A percentile compares a stretch with the other conserved stretches of the same genome.
These are phyloP conservation scores for Anticlea derivata DNA, from an alignment of 2,888 invertebrate genomes.

Conservation along the genomic window DNA sequence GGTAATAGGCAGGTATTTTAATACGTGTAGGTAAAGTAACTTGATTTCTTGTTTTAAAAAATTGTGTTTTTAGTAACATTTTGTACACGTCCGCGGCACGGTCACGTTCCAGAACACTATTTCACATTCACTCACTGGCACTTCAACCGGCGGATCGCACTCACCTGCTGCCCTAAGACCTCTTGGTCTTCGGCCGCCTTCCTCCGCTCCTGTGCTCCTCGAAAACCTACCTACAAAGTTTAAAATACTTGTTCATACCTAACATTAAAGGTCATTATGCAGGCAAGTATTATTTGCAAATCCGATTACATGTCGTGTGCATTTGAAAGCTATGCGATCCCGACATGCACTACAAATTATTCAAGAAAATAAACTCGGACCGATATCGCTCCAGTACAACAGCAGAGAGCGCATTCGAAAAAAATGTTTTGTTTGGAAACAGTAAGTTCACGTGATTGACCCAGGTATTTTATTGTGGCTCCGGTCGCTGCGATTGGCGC, in stretches of 20 bases:
- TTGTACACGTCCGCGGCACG: constrained; percentile 62
- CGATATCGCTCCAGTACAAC: constrained; percentile 3
- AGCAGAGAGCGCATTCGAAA: constrained; percentile 56
- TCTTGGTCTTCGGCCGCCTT: constrained; percentile 92
- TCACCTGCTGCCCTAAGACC: constrained; percentile 95
- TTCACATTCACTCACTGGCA: constrained; percentile 63
- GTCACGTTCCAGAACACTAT: constrained; percentile 49
- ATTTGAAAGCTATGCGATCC: constrained; percentile 40
- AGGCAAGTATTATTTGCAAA: constrained; percentile 3
- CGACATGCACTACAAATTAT: constrained; percentile 49
- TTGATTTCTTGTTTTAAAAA: too few species aligned
- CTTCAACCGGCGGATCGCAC: constrained; percentile 56
- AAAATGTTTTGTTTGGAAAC: constrained; percentile 88
- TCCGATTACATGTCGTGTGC: constrained; percentile 23
- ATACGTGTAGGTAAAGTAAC: too few species aligned
- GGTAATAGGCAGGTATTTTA: too few species aligned
- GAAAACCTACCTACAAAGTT: too few species aligned
- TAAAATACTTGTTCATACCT: too few species aligned
- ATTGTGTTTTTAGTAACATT: too few species aligned
- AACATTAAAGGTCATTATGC: too few species aligned
- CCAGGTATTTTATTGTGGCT: constrained; percentile 80
- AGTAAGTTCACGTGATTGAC: constrained; percentile 89
- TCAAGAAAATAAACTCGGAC: constrained; percentile 39
- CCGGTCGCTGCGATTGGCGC: constrained; percentile 76
- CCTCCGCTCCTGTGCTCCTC: constrained; percentile 88